Conservation (phyloP, 2,797 vertebrate genomes). For the Crenuchus spilurus region DNA sequence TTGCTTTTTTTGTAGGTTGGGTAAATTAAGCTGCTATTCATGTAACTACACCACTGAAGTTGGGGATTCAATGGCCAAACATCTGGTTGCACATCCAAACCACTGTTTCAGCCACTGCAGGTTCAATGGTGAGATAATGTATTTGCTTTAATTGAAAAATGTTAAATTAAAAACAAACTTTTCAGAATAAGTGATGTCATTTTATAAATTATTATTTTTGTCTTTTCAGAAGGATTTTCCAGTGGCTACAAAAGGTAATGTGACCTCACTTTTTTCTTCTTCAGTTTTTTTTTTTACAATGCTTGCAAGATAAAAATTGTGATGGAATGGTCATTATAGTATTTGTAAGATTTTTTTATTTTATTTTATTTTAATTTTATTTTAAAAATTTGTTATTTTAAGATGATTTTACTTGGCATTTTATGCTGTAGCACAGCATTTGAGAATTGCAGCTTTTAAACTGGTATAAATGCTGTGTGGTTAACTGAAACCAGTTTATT, state of each 20-base stretch:
- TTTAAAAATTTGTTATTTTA: too few relatives aligned
- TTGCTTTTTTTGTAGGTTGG: slow-evolving; percentile 58
- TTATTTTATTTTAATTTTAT: too few relatives aligned
- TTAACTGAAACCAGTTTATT: too few relatives aligned
- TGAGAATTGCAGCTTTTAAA: too few relatives aligned
- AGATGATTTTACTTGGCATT: neutral
- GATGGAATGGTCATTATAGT: too few relatives aligned
- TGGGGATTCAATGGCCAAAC: slow-evolving; percentile 90
- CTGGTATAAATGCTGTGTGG: too few relatives aligned
- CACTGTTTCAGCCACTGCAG: slow-evolving; percentile 73
- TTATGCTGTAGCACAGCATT: too few relatives aligned
- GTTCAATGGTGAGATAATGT: slow-evolving; percentile 29
- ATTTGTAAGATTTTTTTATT: too few relatives aligned
- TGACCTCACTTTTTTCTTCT: neutral
- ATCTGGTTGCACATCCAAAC: slow-evolving; percentile 79
- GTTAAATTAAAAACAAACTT: neutral
- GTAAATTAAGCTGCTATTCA: slow-evolving; percentile 76
- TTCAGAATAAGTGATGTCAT: neutral
- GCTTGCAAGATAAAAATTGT: too few relatives aligned
- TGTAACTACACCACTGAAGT: slow-evolving; percentile 79
- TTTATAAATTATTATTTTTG: neutral
- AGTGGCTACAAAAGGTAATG: slow-evolving; percentile 56
- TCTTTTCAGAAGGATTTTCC: slow-evolving; percentile 55
- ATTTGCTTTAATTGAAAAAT: neutral
- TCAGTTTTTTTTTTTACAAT: too few relatives aligned